Conservation (phyloP, 92 coral and sea anemone species). For the Parazoanthus darwini region DNA sequence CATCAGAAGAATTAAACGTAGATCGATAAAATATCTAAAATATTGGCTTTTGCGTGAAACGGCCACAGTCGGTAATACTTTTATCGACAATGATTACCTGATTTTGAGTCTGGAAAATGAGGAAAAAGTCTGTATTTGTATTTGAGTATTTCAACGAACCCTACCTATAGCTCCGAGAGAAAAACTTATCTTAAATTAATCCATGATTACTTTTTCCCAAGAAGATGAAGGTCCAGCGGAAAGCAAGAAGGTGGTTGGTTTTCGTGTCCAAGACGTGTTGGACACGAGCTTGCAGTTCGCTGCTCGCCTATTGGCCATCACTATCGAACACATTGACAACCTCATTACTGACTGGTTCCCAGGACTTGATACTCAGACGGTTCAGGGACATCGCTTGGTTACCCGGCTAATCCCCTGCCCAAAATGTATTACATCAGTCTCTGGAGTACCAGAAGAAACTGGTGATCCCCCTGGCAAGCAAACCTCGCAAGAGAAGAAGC, state of each 20-base stretch:
- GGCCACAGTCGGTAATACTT: too few species aligned
- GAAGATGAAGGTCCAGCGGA: conserved; percentile 53
- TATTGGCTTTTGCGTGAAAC: too few species aligned
- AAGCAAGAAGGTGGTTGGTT: conserved; percentile 64
- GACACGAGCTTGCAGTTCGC: conserved; percentile 85
- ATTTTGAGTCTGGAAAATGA: too few species aligned
- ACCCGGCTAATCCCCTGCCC: conserved; percentile 87
- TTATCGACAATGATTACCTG: too few species aligned
- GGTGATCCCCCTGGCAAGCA: conserved; percentile 18
- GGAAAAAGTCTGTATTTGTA: too few species aligned
- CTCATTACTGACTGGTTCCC: conserved; percentile 99
- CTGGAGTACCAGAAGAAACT: conserved; percentile 53
- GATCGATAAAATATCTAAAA: too few species aligned
- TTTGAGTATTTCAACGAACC: too few species aligned
- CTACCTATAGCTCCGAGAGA: too few species aligned
- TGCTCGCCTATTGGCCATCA: conserved; percentile 87
- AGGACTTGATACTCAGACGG: conserved; percentile 92
- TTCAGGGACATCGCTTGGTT: conserved; percentile 94
- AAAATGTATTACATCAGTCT: conserved; percentile 76
- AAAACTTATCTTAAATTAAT: too few species aligned
- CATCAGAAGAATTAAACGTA: too few species aligned
- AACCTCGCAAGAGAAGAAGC: conserved; percentile 24
- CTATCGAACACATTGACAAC: conserved; percentile 91
- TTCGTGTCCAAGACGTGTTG: conserved; percentile 84
- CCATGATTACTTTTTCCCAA: background rate